Evolutionary conservation across 2,113 vertebrate species (phyloP).

Genomic region (Chroicocephalus ridibundus): DNA sequence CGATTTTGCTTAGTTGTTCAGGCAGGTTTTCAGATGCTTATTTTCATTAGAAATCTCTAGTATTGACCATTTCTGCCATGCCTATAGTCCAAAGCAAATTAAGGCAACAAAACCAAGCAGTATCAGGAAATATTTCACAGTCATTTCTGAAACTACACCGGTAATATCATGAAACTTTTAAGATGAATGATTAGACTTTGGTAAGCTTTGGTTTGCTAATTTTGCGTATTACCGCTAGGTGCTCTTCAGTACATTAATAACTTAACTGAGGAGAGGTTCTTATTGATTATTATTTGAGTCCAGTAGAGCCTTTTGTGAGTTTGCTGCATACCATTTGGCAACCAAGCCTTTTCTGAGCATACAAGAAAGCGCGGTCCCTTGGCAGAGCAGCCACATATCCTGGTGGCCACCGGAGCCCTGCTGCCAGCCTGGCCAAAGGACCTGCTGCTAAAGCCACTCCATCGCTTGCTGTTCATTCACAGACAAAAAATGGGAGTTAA

Average conservation of each 20-base stretch:
- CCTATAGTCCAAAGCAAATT: not conserved
- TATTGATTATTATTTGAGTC: not conserved
- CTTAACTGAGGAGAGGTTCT: not conserved
- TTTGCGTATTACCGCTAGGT: not conserved
- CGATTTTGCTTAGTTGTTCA: not conserved
- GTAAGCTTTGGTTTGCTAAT: not conserved
- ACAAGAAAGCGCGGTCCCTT: not conserved
- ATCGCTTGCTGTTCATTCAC: accelerated
- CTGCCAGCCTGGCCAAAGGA: not conserved
- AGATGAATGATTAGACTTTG: not conserved
- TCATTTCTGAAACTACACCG: not conserved
- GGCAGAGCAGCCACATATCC: not conserved
- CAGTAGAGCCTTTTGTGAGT: not conserved
- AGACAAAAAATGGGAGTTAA: not conserved
- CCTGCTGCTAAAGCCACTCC: not conserved
- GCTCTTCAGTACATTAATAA: not conserved
- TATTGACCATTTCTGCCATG: not conserved
- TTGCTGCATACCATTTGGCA: not conserved
- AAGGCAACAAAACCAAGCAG: not conserved
- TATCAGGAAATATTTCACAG: not conserved
- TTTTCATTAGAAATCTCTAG: not conserved
- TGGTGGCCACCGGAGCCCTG: too few species aligned
- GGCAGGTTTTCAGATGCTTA: not conserved
- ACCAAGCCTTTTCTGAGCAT: not conserved
- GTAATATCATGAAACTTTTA: not conserved